Base-by-base conservation (phyloP, 2,797 vertebrate species). In the Streptopelia turtur region DNA sequence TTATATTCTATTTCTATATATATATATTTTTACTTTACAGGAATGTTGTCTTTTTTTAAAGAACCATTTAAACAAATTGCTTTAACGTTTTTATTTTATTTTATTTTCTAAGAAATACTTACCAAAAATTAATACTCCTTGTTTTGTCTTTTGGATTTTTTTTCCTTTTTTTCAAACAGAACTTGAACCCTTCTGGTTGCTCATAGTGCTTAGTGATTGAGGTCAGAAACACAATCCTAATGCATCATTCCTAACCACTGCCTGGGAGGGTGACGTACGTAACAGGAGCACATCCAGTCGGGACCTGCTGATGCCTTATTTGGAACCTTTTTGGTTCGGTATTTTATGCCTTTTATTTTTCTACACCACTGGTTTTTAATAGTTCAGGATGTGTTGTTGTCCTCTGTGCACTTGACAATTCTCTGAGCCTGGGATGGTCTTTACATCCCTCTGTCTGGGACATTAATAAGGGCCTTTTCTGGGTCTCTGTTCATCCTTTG, bases 11-110 rank as follows among this genome's bases (percentile, higher is more conserved):
- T 96, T 96, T 97, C 95, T 94, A 97, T 96, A 96, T 91, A 86
- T 72, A 97, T 97, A 96, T 98, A 97, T 98, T 98, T 98, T 98
- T 98, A 97, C 94, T 97, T 97, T 97, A 89, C 92, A 96, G 94
- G 89, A 94, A 93, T 88, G 84, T 82, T n/a, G 55, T 74, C 69
- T 95, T 96, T 96, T 98, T 96, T 87, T 81, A 91, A 94, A 85
- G 69, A 93, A 55, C 85, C 64, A 3, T 90, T 92, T 94, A 95
- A 96, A 89, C 24, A 72, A 95, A 91, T 98, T 97, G 95, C 96
- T 98, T 97, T 97, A 96, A 91, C 0, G 1, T 80, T 43, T 43
- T 43, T 43, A 43, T 95, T 94, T 88, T 87, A 90, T 94, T 94
- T 96, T 97, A 66, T 97, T 98, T 98, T 98, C 91, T 97, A 97